Conservation (phyloP, 2,888 invertebrate species). For the Ophonus ardosiacus region DNA sequence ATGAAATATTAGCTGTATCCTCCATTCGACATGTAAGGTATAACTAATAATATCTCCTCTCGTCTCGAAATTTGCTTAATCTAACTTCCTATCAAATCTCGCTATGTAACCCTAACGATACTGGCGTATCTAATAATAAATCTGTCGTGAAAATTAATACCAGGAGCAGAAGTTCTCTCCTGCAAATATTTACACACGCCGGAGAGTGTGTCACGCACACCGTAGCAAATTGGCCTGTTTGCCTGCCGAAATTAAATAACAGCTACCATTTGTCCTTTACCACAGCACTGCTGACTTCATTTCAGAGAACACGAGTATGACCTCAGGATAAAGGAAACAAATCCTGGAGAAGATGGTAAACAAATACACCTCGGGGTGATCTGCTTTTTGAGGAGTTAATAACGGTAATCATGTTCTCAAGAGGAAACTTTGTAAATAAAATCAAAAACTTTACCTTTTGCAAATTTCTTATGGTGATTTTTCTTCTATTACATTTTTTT, state of each 20-base stretch:
- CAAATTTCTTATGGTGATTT: background rate
- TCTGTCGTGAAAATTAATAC: slow-evolving; percentile 31
- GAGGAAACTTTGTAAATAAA: background rate
- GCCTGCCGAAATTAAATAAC: slow-evolving; percentile 27
- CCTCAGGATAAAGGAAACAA: background rate
- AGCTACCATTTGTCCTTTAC: slow-evolving; percentile 9
- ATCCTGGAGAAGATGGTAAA: background rate
- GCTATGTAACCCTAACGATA: background rate
- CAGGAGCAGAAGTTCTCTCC: background rate
- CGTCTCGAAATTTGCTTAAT: background rate
- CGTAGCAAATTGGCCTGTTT: slow-evolving; percentile 10
- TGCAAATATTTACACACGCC: slow-evolving; percentile 21
- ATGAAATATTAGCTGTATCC: background rate
- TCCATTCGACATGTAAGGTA: background rate
- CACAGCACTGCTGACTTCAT: background rate
- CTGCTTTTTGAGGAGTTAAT: background rate
- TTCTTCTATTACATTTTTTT: too few relatives aligned
- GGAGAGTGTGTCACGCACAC: background rate
- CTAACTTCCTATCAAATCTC: background rate
- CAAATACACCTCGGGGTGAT: background rate
- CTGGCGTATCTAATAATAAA: slow-evolving; percentile 4
- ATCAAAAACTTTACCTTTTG: background rate
- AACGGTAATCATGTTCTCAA: background rate
- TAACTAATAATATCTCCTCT: background rate
- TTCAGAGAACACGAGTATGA: background rate